Base-by-base conservation (phyloP, 2,113 vertebrate species). In the Vulpes vulpes region DNA sequence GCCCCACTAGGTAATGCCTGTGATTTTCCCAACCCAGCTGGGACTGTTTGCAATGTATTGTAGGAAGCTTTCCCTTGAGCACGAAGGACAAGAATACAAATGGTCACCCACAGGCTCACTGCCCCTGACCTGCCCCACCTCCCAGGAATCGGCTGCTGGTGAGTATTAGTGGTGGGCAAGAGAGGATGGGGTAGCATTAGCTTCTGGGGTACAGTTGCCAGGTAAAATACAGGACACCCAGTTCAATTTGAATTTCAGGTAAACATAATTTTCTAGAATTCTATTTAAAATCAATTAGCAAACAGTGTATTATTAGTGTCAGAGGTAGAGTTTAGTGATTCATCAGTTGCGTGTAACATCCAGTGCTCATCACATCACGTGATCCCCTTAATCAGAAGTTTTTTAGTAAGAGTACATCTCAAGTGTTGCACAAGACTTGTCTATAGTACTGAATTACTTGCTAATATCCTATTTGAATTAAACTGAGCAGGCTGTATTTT, bases 211-310 rank as follows among this genome's bases (percentile, higher is more conserved):
- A 74, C 43, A 9, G 62, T 55, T 79, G n/a, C 51, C 62, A 76
- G 76, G 57, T 69, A 92, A 90, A 92, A 88, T n/a, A 71, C 8
- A 67, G 2, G 3, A 19, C 53, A 79, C 59, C 6, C 35, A 73
- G 25, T 55, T 65, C 60, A 74, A 71, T 38, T 16, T 91, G 27
- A 82, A 90, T 85, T 96, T 93, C 16, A 84, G n/a, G 49, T 88
- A 84, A 69, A 32, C 25, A 93, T 8, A 49, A 16, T 85, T 53
- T 91, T n/a, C 0, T 4, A 69, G 19, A 69, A 19, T 19, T 64
- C 11, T 69, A 19, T 69, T 69, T 69, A n/a, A 69, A 69, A 69
- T n/a, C 67, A 69, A n/a, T 69, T 69, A 69, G n/a, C 67, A 4
- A 17, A 4, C 9, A n/a, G 32, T 35, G 67, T n/a, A 69, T 35